phyloP scores from a whole-genome alignment of 2,113 vertebrate genomes.

The Nerophis lumbriciformis region DNA sequence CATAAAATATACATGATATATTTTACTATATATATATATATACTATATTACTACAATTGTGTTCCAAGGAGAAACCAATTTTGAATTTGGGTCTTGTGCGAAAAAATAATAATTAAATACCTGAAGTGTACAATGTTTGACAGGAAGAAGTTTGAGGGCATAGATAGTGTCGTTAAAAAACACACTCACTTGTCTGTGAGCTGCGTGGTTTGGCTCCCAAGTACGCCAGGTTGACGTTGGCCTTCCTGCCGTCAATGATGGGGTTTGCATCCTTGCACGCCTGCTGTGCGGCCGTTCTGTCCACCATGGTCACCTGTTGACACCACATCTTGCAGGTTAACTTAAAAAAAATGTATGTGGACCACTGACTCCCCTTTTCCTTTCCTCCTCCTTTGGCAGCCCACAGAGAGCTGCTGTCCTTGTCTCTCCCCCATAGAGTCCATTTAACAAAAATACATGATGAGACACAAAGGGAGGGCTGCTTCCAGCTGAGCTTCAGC shows the following conservation, averaged over 20 bases:
- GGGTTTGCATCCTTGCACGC: constrained; percentile 95
- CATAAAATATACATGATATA: no score
- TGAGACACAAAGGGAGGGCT: constrained; percentile 10
- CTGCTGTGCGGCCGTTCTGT: constrained; percentile 82
- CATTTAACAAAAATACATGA: constrained; percentile 8
- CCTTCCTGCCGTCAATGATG: constrained; percentile 94
- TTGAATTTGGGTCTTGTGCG: no score
- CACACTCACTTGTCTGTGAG: constrained; percentile 81
- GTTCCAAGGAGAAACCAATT: no score
- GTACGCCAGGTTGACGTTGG: constrained; percentile 93
- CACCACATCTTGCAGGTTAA: constrained; percentile 1
- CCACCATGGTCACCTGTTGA: constrained; percentile 90
- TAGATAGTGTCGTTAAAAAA: background rate
- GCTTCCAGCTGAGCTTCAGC: constrained; percentile 19
- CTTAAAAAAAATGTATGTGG: background rate
- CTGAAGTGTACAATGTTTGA: background rate
- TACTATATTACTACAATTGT: no score
- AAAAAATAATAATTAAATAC: no score
- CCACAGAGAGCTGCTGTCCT: constrained; percentile 20
- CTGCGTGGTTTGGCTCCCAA: constrained; percentile 91
- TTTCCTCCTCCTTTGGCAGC: background rate
- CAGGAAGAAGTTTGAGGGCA: background rate
- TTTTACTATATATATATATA: no score
- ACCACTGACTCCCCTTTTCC: no score
- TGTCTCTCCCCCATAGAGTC: constrained; percentile 27